Conservation (phyloP, 2,113 vertebrate genomes). For the Gallinago undulata region DNA sequence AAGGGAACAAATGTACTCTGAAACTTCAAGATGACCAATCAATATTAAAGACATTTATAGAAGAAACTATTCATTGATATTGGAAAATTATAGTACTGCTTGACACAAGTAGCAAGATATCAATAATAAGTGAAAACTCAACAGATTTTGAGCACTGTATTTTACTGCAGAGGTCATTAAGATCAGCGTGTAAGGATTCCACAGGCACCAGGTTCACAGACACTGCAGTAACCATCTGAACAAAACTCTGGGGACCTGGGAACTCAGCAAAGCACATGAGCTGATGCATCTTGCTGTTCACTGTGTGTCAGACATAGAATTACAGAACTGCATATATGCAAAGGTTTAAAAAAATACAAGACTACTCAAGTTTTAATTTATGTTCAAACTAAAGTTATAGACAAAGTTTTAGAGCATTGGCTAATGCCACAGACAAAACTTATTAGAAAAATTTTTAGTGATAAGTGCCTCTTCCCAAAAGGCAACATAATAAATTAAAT, state of each 20-base stretch:
- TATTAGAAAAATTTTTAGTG: not conserved
- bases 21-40: constrained; percentile 3
- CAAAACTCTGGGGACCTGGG: not conserved
- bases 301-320: not conserved
- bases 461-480: not conserved
- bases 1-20: constrained; percentile 9
- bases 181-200: not conserved
- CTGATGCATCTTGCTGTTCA: not conserved
- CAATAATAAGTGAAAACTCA: not conserved
- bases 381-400: not conserved
- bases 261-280: not conserved
- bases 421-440: not conserved
- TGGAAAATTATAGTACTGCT: not conserved
- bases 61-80: constrained; percentile 34
- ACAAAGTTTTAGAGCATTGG: not conserved
- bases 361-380: not conserved
- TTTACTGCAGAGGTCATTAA: not conserved
- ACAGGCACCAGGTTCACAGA: not conserved
- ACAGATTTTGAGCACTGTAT: not conserved
- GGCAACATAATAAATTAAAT: not conserved
- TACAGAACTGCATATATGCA: not conserved
- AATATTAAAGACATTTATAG: not conserved
- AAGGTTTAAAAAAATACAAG: not conserved
- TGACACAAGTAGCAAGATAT: not conserved
- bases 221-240: not conserved